phyloP scores from a whole-genome alignment of 2,113 vertebrate genomes.

The Pteropus alecto region DNA sequence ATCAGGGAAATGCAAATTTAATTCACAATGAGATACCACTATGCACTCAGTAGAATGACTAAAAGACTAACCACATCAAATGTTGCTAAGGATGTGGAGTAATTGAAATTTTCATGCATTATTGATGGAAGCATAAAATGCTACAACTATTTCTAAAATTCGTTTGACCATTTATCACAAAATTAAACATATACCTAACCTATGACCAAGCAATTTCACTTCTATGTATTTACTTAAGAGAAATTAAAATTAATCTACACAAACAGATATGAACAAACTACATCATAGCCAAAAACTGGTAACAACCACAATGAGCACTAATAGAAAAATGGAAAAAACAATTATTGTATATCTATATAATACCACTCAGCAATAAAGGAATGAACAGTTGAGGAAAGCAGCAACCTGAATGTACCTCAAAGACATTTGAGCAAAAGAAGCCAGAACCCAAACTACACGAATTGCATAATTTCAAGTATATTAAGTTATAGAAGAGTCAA shows the following conservation, averaged over 20 bases:
- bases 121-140: background rate
- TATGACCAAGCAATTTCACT: background rate
- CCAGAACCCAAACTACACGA: background rate
- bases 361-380: background rate
- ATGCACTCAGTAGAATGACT: background rate
- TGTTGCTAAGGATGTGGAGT: background rate
- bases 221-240: background rate
- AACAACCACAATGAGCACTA: background rate
- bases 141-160: background rate
- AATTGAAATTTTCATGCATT: background rate
- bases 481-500: background rate
- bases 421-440: background rate
- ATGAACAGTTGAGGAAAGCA: background rate
- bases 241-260: background rate
- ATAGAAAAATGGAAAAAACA: background rate
- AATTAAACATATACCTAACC: background rate
- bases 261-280: background rate
- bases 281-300: background rate
- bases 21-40: background rate
- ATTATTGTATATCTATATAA: background rate
- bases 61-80: background rate
- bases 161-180: background rate
- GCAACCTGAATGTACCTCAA: background rate
- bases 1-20: background rate
- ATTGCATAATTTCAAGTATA: background rate